phyloP scores from a whole-genome alignment of 2,113 vertebrate species.

The Nothocercus julius region DNA sequence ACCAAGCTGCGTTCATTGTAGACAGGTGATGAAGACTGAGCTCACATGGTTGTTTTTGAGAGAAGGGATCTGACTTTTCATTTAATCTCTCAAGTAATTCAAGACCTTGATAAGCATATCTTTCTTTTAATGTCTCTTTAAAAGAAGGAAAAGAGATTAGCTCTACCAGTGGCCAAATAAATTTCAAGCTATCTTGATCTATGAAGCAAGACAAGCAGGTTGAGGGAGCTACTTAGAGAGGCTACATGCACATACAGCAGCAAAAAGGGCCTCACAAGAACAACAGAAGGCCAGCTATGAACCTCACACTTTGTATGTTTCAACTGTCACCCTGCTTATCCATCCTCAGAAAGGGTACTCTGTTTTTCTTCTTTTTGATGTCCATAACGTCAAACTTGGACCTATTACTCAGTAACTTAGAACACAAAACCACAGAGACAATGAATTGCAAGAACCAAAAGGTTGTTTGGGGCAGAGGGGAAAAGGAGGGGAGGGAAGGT shows the following conservation, averaged over 20 bases:
- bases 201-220: neutral
- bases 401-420: neutral
- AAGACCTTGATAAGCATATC: neutral
- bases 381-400: neutral
- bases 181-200: neutral
- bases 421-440: neutral
- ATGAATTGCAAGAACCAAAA: neutral
- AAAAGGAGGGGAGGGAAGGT: too few relatives aligned
- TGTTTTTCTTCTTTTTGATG: neutral
- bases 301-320: neutral
- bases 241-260: neutral
- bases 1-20: neutral
- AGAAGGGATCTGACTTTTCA: neutral
- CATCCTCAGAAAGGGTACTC: neutral
- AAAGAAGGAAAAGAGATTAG: neutral
- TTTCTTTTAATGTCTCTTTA: neutral
- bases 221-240: neutral
- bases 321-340: neutral
- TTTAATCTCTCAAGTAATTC: neutral
- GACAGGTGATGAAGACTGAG: neutral
- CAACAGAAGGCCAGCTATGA: neutral
- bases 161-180: neutral
- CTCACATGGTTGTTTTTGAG: neutral
- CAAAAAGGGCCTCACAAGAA: neutral
- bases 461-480: too few relatives aligned